Evolutionary conservation across 2,888 invertebrate species (phyloP).

Genomic region (Nebria brevicollis): DNA sequence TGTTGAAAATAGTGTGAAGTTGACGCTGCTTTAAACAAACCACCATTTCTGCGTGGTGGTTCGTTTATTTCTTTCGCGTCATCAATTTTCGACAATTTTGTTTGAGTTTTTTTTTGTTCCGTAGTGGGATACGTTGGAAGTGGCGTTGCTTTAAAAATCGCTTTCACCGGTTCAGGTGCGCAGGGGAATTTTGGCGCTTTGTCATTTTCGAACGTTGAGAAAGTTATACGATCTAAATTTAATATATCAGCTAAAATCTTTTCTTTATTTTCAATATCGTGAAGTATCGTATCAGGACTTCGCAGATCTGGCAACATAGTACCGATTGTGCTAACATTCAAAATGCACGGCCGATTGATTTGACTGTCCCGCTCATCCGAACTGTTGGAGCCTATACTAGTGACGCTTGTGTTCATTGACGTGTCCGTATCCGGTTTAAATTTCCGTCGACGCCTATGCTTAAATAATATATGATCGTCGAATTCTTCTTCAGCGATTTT

Average conservation of each 20-base stretch:
- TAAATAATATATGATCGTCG: constrained; percentile 75
- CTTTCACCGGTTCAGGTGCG: background rate
- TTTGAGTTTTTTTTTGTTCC: background rate
- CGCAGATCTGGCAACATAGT: constrained; percentile 65
- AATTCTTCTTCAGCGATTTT: constrained; percentile 79
- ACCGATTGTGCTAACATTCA: constrained; percentile 65
- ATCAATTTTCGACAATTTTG: background rate
- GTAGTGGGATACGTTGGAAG: background rate
- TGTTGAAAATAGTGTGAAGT: constrained; percentile 29
- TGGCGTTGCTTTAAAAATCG: background rate
- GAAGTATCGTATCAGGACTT: constrained; percentile 74
- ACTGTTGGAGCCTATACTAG: constrained; percentile 57
- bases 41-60: constrained; percentile 2
- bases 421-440: constrained; percentile 57
- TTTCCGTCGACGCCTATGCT: constrained; percentile 67
- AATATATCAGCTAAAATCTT: constrained; percentile 75
- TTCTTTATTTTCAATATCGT: constrained; percentile 80
- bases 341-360: constrained; percentile 60
- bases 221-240: constrained; percentile 66
- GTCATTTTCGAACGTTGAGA: constrained; percentile 44
- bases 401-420: constrained; percentile 51
- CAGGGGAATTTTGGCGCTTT: background rate
- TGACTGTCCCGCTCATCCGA: constrained; percentile 56
- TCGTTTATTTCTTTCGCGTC: background rate
- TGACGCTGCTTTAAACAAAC: too few species aligned